Evolutionary conservation across 2,797 vertebrate species (phyloP).

Genomic region (Anniella stebbinsi): DNA sequence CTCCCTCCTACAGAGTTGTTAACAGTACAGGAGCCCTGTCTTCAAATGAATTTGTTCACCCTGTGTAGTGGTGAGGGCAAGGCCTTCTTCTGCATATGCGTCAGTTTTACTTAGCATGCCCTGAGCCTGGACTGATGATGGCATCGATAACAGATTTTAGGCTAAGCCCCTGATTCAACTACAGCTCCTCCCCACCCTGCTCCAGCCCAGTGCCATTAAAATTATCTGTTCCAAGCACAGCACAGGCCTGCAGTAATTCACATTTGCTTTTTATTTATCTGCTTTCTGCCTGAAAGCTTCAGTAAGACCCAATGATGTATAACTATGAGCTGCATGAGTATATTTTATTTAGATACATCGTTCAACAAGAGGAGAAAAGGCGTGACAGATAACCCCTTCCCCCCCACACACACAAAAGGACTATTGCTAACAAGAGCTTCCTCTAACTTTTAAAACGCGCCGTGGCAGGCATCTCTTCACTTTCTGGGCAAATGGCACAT

Average conservation of each 20-base stretch:
- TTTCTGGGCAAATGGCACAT: conserved; percentile 73
- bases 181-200: background rate
- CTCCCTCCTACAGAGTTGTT: background rate
- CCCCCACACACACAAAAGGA: background rate
- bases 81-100: background rate
- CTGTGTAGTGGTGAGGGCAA: background rate
- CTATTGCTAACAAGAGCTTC: conserved; percentile 44
- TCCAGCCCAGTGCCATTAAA: conserved; percentile 20
- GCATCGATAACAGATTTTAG: background rate
- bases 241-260: background rate
- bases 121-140: background rate
- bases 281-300: conserved; percentile 31
- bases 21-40: background rate
- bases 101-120: background rate
- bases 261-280: conserved; percentile 23
- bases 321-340: conserved; percentile 11
- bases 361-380: conserved; percentile 52
- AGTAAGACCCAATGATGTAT: background rate
- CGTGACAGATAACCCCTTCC: conserved; percentile 21
- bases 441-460: conserved; percentile 58
- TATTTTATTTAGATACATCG: conserved; percentile 66
- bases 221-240: background rate
- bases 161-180: background rate
- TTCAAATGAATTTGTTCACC: background rate
- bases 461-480: conserved; percentile 63